These are phyloP conservation scores for Clamator glandarius DNA, from an alignment of 2,797 vertebrate species.

Conservation along the genomic window DNA sequence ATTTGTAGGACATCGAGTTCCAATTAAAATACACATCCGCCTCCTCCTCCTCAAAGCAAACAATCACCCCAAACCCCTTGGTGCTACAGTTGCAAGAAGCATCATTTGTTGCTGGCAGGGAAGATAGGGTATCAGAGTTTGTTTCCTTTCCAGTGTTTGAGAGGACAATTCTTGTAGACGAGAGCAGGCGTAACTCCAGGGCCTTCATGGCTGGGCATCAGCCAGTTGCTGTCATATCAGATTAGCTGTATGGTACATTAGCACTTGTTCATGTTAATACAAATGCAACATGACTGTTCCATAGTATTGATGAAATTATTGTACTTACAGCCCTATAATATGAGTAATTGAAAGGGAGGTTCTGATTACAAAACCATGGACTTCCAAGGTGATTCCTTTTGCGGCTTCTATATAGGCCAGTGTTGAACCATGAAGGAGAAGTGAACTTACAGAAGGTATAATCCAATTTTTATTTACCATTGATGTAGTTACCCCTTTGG, in stretches of 20 bases:
- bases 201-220: constrained; percentile 19
- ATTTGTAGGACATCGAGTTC: background rate
- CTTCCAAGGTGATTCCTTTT: constrained; percentile 3
- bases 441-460: background rate
- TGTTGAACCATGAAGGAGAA: background rate
- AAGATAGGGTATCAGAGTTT: background rate
- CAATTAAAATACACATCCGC: background rate
- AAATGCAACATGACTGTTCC: constrained; percentile 46
- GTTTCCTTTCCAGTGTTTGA: constrained; percentile 11
- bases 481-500: background rate
- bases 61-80: background rate
- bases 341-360: constrained; percentile 38
- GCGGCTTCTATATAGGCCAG: background rate
- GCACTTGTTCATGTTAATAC: constrained; percentile 35
- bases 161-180: background rate
- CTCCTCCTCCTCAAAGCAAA: background rate
- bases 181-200: background rate
- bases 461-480: background rate
- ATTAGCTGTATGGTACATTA: constrained; percentile 56
- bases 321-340: constrained; percentile 35
- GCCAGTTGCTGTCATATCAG: constrained; percentile 52
- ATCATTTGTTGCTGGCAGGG: background rate
- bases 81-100: background rate
- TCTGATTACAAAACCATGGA: constrained; percentile 30
- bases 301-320: constrained; percentile 56